Percentiles rank a stretch among this genome's conserved stretches.
Evolutionary conservation across 2,797 vertebrate species (phyloP).

Genomic region (Lerista edwardsae): DNA sequence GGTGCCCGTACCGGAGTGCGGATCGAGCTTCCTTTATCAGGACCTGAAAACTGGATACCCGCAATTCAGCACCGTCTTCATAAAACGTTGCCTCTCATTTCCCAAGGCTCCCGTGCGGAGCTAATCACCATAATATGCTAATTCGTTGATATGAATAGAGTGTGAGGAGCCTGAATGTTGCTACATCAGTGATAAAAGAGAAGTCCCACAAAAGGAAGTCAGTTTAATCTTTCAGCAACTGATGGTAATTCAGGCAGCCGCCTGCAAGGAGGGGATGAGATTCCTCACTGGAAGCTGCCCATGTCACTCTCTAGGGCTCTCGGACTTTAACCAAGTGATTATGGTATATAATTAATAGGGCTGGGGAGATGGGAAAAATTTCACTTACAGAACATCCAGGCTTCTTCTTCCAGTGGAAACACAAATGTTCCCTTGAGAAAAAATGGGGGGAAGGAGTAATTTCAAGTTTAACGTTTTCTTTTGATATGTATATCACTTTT

Average conservation of each 20-base stretch:
- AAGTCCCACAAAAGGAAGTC: constrained; percentile 1
- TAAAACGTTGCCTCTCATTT: not conserved
- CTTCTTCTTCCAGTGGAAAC: not conserved
- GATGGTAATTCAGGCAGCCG: not conserved
- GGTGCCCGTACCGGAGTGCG: not conserved
- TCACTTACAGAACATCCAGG: constrained; percentile 9
- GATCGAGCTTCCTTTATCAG: not conserved
- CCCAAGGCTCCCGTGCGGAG: not conserved
- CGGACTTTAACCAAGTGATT: constrained; percentile 43
- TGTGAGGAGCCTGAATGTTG: not conserved
- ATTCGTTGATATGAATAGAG: constrained; percentile 24
- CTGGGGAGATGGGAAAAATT: constrained; percentile 30
- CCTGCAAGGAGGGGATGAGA: constrained; percentile 9
- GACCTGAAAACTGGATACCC: not conserved
- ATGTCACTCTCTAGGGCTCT: not conserved
- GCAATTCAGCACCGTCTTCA: not conserved
- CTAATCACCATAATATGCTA: constrained; percentile 28
- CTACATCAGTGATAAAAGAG: not conserved
- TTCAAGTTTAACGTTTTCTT: constrained; percentile 39
- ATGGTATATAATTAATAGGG: constrained; percentile 47
- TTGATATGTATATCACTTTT: constrained; percentile 39
- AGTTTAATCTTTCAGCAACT: constrained; percentile 7
- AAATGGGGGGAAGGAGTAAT: constrained; percentile 14
- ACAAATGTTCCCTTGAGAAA: not conserved
- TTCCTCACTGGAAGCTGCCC: constrained; percentile 23